phyloP scores from a whole-genome alignment of 2,113 vertebrate genomes.

The Notiomystis cincta region DNA sequence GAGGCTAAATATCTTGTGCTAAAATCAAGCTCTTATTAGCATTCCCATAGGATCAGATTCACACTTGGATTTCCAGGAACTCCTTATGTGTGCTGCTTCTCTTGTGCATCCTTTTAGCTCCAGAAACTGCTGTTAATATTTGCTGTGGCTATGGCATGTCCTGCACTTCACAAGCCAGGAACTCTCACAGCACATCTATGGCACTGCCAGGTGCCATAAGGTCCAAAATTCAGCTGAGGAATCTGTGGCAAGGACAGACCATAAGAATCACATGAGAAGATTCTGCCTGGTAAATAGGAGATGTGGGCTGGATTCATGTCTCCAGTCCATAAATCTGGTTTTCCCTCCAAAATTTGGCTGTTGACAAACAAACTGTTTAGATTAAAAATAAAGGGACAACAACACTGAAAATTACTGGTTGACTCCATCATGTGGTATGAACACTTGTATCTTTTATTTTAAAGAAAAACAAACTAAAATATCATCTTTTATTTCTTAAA shows the following conservation, averaged over 20 bases:
- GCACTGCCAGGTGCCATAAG: background rate
- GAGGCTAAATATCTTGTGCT: background rate
- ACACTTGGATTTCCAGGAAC: background rate
- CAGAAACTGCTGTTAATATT: background rate
- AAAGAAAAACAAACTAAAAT: background rate
- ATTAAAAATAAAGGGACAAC: background rate
- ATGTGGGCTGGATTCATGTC: background rate
- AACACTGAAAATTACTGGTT: background rate
- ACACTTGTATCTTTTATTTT: background rate
- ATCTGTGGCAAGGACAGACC: background rate
- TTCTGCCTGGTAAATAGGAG: background rate
- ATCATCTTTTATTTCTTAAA: fast-evolving
- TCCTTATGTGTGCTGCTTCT: background rate
- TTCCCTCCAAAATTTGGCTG: fast-evolving
- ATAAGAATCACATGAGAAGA: background rate
- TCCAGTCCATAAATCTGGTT: background rate
- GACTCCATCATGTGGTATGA: background rate
- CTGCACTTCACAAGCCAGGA: background rate
- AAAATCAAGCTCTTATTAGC: background rate
- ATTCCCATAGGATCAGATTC: background rate
- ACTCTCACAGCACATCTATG: background rate
- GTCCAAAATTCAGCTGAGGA: background rate
- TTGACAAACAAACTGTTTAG: background rate
- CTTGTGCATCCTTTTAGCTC: background rate
- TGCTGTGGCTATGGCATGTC: background rate